These are phyloP conservation scores for Rhinopomastus cyanomelas DNA, from an alignment of 2,113 vertebrate species.

Conservation along the genomic window DNA sequence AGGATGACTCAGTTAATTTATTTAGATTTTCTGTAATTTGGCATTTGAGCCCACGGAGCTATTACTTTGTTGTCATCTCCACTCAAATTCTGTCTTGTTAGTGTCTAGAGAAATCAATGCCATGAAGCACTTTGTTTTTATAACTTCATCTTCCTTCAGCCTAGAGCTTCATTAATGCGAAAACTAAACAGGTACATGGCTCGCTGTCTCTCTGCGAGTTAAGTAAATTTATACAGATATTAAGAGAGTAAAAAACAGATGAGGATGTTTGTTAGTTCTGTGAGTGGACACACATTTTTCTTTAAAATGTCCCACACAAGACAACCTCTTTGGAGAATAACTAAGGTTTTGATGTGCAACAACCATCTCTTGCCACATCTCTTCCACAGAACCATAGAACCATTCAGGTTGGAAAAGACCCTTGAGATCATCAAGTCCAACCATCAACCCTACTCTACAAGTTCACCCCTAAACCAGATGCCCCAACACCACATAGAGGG, in stretches of 20 bases:
- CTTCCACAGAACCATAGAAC: too few species aligned
- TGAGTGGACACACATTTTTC: background rate
- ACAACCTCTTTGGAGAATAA: background rate
- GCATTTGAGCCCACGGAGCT: conserved; percentile 29
- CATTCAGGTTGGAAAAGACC: too few species aligned
- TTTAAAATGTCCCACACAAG: background rate
- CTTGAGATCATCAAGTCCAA: too few species aligned
- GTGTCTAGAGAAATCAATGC: conserved; percentile 31
- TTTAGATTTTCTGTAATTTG: conserved; percentile 48
- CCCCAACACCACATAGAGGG: too few species aligned
- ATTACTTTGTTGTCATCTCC: conserved; percentile 35
- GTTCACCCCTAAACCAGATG: too few species aligned
- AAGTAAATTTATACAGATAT: conserved; percentile 21
- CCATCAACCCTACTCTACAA: too few species aligned
- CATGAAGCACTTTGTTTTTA: conserved; percentile 28
- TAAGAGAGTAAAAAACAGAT: background rate
- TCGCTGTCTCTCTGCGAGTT: background rate
- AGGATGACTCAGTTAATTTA: conserved; percentile 39
- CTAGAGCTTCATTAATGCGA: conserved; percentile 23
- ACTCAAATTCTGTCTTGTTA: conserved; percentile 45
- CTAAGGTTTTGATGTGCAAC: background rate
- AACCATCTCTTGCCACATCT: background rate
- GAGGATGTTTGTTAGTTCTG: background rate
- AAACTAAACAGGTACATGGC: conserved; percentile 41
- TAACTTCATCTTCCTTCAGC: conserved; percentile 52